phyloP scores from a whole-genome alignment of 2,888 invertebrate species.

The Oxyteleia sp. region DNA sequence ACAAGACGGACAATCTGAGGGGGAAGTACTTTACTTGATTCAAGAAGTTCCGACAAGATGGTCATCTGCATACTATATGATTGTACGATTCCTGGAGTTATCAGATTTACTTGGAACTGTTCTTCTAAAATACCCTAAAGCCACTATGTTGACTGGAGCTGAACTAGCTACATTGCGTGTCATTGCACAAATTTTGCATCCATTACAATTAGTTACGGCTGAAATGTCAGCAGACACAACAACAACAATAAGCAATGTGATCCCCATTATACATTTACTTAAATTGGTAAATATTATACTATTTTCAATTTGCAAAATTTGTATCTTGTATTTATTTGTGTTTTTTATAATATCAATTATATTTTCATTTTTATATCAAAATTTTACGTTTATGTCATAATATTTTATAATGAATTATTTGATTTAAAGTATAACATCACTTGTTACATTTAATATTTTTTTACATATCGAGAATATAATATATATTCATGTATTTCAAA shows the following conservation, averaged over 20 bases:
- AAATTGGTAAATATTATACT: no score
- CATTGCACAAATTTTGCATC: constrained; percentile 27
- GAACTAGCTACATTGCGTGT: constrained; percentile 19
- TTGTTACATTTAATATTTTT: no score
- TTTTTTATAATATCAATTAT: no score
- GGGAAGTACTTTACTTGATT: constrained; percentile 35
- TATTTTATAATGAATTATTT: no score
- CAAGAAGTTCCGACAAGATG: constrained; percentile 54
- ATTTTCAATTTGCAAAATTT: no score
- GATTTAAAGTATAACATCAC: no score
- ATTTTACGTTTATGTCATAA: no score
- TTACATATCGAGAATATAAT: no score
- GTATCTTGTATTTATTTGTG: no score
- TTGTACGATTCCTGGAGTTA: constrained; percentile 46
- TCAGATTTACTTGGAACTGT: constrained; percentile 24
- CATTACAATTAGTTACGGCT: constrained; percentile 22
- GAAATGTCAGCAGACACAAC: constrained; percentile 38
- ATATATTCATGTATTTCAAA: no score
- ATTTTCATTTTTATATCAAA: no score
- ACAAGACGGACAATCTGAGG: constrained; percentile 35
- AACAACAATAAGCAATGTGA: constrained; percentile 39
- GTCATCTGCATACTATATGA: constrained; percentile 57
- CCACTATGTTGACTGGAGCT: constrained; percentile 38
- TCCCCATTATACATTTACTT: constrained; percentile 36
- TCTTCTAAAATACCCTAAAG: constrained; percentile 17